Percentiles rank a stretch among this genome's conserved stretches.
Evolutionary conservation across 2,113 vertebrate species (phyloP).

Genomic region (Ancistrus triradiatus): DNA sequence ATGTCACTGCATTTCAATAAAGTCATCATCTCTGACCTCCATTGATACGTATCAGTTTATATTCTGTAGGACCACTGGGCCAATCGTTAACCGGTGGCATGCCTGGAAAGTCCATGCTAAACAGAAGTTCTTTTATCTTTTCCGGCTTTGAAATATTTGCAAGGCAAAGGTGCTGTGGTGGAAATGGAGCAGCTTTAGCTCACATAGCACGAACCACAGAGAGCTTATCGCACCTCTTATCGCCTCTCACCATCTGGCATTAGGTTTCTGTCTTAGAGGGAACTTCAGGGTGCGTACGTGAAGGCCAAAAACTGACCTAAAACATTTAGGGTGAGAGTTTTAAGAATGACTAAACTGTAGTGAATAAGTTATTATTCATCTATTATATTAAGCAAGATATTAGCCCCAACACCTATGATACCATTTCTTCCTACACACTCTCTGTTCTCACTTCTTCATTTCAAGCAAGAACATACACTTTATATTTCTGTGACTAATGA

Average conservation of each 20-base stretch:
- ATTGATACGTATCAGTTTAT: conserved; percentile 8
- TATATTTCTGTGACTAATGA: too few relatives aligned
- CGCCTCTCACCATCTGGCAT: neutral
- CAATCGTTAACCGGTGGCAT: neutral
- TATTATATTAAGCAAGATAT: too few relatives aligned
- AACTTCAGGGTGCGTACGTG: too few relatives aligned
- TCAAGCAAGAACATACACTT: too few relatives aligned
- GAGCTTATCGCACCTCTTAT: conserved; percentile 9
- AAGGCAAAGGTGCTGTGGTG: conserved; percentile 34
- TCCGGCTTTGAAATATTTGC: conserved; percentile 31
- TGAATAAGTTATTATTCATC: too few relatives aligned
- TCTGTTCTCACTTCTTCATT: too few relatives aligned
- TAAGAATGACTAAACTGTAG: too few relatives aligned
- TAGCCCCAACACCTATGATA: too few relatives aligned
- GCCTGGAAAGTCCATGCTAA: conserved; percentile 2
- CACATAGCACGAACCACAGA: neutral
- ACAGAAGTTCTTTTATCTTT: too few relatives aligned
- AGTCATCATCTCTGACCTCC: neutral
- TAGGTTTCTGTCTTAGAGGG: conserved; percentile 9
- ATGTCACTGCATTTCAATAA: conserved; percentile 9
- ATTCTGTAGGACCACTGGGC: neutral
- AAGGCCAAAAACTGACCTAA: too few relatives aligned
- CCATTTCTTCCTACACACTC: too few relatives aligned
- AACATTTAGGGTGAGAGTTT: too few relatives aligned
- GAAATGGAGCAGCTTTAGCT: conserved; percentile 11